Percentiles rank a stretch among this genome's conserved stretches.
These are phyloP conservation scores for Temnothorax curvispinosus DNA, from an alignment of 1,140 invertebrate genomes.

Conservation along the genomic window DNA sequence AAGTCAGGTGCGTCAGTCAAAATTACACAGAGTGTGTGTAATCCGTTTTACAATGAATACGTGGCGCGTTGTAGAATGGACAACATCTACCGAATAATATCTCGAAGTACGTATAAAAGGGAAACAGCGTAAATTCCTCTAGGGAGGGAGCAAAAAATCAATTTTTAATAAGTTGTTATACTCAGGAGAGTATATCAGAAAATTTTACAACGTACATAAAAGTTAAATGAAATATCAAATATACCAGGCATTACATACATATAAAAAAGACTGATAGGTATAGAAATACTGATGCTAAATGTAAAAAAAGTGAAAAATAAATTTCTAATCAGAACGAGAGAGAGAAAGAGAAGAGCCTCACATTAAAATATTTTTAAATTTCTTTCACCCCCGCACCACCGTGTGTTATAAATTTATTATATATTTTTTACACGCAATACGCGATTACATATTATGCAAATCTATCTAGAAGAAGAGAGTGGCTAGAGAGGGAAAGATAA, in stretches of 20 bases:
- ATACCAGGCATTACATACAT: not conserved
- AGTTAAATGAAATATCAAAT: not conserved
- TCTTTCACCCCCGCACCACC: not conserved
- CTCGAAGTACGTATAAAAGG: not conserved
- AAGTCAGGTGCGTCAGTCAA: conserved; percentile 5
- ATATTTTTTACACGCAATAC: not conserved
- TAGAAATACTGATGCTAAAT: not conserved
- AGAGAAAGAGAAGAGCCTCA: not conserved
- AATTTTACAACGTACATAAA: not conserved
- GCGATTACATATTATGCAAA: not conserved
- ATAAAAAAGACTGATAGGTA: not conserved
- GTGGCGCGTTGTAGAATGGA: not conserved
- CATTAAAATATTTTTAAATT: not conserved
- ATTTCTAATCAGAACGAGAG: not conserved
- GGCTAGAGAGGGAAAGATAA: not conserved
- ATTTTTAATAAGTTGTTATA: not conserved
- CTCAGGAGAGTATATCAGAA: not conserved
- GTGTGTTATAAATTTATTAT: not conserved
- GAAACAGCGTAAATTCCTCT: not conserved
- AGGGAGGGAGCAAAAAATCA: not conserved
- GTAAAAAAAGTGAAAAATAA: not conserved
- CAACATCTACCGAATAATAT: not conserved
- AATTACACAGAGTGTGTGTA: conserved; percentile 8
- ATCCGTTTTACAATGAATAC: conserved; percentile 21
- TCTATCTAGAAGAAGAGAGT: not conserved